Evolutionary conservation across 2,888 invertebrate species (phyloP).

Genomic region (Macroteleia sp.): DNA sequence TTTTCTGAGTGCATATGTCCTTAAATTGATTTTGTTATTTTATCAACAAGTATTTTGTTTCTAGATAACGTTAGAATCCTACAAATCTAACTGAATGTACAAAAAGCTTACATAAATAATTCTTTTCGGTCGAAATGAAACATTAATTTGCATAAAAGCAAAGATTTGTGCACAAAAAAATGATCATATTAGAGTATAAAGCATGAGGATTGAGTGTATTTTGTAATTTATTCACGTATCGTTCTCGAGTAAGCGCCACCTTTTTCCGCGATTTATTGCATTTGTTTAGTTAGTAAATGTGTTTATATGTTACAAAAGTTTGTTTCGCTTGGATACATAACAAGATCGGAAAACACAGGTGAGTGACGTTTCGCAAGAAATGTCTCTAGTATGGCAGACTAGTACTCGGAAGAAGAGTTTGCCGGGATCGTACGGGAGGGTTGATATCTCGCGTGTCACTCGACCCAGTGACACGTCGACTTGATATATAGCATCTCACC

Average conservation of each 20-base stretch:
- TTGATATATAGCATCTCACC: slow-evolving; percentile 33
- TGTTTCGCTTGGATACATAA: slow-evolving; percentile 15
- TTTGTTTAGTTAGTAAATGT: neutral
- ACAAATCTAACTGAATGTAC: no score
- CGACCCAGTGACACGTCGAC: slow-evolving; percentile 29
- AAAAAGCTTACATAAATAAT: no score
- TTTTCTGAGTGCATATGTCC: no score
- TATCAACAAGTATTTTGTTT: no score
- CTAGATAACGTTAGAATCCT: no score
- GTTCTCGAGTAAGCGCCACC: neutral
- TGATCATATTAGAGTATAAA: no score
- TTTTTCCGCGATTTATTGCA: neutral
- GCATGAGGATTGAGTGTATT: neutral
- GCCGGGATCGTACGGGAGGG: slow-evolving; percentile 1
- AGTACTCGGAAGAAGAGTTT: neutral
- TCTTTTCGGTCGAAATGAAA: no score
- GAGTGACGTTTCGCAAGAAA: slow-evolving; percentile 28
- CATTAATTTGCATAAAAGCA: no score
- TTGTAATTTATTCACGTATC: neutral
- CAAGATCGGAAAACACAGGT: slow-evolving; percentile 40
- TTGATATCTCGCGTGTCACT: slow-evolving; percentile 32
- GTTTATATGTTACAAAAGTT: slow-evolving; percentile 1
- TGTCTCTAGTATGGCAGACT: slow-evolving; percentile 15
- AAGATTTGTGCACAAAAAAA: no score
- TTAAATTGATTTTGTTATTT: no score